phyloP scores from a whole-genome alignment of 2,113 vertebrate species.

The Empidonax traillii region DNA sequence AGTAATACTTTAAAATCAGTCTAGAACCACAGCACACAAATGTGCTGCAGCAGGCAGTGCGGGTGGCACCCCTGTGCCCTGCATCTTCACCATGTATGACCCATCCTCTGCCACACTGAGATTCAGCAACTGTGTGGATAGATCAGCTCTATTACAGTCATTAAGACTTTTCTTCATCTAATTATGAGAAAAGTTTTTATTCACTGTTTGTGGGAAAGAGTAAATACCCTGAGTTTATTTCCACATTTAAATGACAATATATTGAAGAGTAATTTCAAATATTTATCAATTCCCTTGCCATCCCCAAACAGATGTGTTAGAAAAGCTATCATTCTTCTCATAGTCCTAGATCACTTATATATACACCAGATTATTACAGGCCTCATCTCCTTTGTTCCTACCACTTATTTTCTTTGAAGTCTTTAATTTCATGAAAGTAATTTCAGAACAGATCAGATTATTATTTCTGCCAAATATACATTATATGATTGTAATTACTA shows the following conservation, averaged over 20 bases:
- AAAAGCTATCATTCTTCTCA: not conserved
- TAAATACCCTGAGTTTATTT: not conserved
- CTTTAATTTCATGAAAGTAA: not conserved
- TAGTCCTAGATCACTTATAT: not conserved
- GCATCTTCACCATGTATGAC: rapidly evolving
- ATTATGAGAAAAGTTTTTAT: not conserved
- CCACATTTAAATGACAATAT: not conserved
- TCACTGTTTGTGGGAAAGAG: not conserved
- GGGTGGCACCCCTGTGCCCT: not conserved
- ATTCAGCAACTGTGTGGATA: not conserved
- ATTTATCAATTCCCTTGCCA: not conserved
- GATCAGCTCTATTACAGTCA: not conserved
- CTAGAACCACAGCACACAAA: not conserved
- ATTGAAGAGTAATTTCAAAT: not conserved
- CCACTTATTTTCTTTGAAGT: not conserved
- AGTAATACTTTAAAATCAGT: not conserved
- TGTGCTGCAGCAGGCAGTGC: not conserved
- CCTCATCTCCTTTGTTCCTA: not conserved
- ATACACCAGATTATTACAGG: not conserved
- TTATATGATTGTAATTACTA: not conserved
- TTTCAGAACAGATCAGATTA: not conserved
- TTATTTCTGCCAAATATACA: not conserved
- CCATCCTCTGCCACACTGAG: not conserved
- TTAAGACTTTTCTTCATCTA: not conserved
- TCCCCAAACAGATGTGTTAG: not conserved